These are phyloP conservation scores for Parthenolecanium corni DNA, from an alignment of 2,888 invertebrate species.

Conservation along the genomic window DNA sequence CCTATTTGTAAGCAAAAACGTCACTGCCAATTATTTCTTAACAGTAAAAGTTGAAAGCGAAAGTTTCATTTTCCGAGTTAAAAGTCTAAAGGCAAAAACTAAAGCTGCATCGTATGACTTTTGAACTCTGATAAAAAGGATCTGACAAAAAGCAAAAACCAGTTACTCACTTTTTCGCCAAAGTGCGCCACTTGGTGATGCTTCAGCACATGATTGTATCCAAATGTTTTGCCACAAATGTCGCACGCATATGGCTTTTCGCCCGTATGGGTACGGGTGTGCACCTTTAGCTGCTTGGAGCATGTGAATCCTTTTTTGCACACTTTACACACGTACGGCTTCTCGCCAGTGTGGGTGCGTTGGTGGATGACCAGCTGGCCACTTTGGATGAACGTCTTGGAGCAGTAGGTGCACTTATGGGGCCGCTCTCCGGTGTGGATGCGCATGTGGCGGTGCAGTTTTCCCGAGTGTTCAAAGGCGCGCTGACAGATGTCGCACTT, in stretches of 20 bases:
- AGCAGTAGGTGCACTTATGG: slow-evolving; percentile 75
- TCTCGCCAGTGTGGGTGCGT: slow-evolving; percentile 78
- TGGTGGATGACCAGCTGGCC: slow-evolving; percentile 84
- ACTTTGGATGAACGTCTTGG: slow-evolving; percentile 82
- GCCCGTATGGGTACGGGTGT: slow-evolving; percentile 80
- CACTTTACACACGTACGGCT: slow-evolving; percentile 65
- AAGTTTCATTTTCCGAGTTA: too few relatives aligned
- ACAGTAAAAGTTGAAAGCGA: too few relatives aligned
- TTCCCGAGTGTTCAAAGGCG: slow-evolving; percentile 83
- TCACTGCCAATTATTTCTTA: too few relatives aligned
- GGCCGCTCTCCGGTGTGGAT: slow-evolving; percentile 85
- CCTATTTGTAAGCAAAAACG: too few relatives aligned
- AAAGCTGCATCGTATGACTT: too few relatives aligned
- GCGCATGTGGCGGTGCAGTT: slow-evolving; percentile 77
- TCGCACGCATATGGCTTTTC: slow-evolving; percentile 85
- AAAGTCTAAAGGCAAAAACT: too few relatives aligned
- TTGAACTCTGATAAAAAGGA: too few relatives aligned
- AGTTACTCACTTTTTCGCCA: slow-evolving; percentile 56
- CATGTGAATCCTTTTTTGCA: slow-evolving; percentile 87
- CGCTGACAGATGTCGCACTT: slow-evolving; percentile 78
- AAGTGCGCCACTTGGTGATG: slow-evolving; percentile 81
- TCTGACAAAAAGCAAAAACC: too few relatives aligned
- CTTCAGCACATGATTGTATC: slow-evolving; percentile 82
- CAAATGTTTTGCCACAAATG: slow-evolving; percentile 80
- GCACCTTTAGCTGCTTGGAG: slow-evolving; percentile 81